phyloP scores from a whole-genome alignment of 2,888 invertebrate genomes.

The Lasioglossum lativentre region DNA sequence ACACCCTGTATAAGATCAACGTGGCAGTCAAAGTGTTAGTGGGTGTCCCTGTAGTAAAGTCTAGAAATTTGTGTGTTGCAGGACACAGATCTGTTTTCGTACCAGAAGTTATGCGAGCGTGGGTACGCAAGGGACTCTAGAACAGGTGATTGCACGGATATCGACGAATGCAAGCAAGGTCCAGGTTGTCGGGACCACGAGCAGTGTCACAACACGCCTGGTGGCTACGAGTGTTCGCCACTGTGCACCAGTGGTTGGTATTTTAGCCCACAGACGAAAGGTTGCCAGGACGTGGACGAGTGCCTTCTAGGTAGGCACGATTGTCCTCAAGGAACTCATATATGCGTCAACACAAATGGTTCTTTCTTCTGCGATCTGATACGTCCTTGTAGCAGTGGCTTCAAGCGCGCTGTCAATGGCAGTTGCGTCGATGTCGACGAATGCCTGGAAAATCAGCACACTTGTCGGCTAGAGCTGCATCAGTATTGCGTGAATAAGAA shows the following conservation, averaged over 20 bases:
- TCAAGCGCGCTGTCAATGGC: constrained; percentile 84
- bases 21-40: no score
- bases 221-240: constrained; percentile 84
- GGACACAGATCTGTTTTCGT: constrained; percentile 31
- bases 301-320: constrained; percentile 86
- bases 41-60: neutral
- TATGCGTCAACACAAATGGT: constrained; percentile 79
- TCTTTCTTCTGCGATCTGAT: constrained; percentile 76
- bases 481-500: constrained; percentile 85
- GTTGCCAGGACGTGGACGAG: constrained; percentile 86
- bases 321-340: constrained; percentile 73
- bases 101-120: constrained; percentile 48
- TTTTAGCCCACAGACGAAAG: constrained; percentile 73
- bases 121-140: constrained; percentile 57
- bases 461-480: constrained; percentile 72
- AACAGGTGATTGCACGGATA: constrained; percentile 83
- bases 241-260: constrained; percentile 79
- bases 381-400: constrained; percentile 74
- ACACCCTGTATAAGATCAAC: no score
- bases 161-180: constrained; percentile 86
- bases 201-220: constrained; percentile 85
- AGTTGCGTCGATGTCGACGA: constrained; percentile 89
- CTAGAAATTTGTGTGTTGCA: neutral
- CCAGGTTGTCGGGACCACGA: constrained; percentile 81
- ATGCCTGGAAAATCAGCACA: constrained; percentile 86